Percentiles rank a stretch among this genome's conserved stretches.
phyloP scores from a whole-genome alignment of 2,888 invertebrate species.

The Neuroscelio doddi region DNA sequence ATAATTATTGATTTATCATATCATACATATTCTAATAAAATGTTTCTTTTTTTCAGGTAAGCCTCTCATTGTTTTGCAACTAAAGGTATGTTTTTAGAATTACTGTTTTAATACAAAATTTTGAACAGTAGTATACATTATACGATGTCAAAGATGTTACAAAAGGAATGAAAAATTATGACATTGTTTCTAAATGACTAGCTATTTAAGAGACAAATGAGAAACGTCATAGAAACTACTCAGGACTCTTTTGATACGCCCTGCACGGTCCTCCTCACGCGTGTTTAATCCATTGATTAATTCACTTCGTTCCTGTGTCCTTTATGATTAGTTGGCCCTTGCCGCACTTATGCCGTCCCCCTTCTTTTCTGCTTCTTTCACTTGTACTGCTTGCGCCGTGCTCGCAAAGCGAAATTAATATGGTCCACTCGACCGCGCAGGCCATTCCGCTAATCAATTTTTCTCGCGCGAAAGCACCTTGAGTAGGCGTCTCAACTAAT shows the following conservation, averaged over 20 bases:
- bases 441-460: conserved; percentile 60
- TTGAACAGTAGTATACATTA: too few species aligned
- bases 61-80: neutral
- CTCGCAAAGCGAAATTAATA: conserved; percentile 60
- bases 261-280: conserved; percentile 46
- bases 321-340: conserved; percentile 66
- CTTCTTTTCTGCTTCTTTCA: conserved; percentile 27
- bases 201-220: conserved; percentile 71
- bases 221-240: conserved; percentile 62
- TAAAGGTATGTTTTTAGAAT: too few species aligned
- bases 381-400: conserved; percentile 9
- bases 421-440: conserved; percentile 51
- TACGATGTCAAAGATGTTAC: too few species aligned
- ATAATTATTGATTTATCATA: too few species aligned
- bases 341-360: conserved; percentile 43
- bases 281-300: conserved; percentile 69
- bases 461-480: conserved; percentile 52
- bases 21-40: too few species aligned
- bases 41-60: neutral
- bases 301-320: conserved; percentile 66
- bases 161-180: conserved; percentile 46
- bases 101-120: too few species aligned
- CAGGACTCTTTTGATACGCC: too few species aligned
- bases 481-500: conserved; percentile 27
- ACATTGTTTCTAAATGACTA: conserved; percentile 64